These are phyloP conservation scores for Physella acuta DNA, from an alignment of 1,140 invertebrate genomes.

Conservation along the genomic window DNA sequence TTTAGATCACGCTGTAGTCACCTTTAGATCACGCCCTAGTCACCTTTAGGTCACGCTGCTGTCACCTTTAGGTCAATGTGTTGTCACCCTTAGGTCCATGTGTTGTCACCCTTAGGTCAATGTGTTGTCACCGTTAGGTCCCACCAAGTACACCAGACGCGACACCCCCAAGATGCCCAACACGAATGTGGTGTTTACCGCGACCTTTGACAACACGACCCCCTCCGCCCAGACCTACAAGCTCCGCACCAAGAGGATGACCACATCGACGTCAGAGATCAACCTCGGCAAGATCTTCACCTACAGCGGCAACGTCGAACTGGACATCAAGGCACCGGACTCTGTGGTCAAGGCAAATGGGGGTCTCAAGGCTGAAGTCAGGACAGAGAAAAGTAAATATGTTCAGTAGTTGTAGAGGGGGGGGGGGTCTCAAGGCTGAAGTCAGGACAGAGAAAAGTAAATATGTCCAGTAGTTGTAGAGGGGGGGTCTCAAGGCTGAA, in stretches of 20 bases:
- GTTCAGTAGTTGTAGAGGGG: too few species aligned
- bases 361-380: constrained; percentile 62
- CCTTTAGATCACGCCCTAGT: too few species aligned
- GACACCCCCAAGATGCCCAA: constrained; percentile 36
- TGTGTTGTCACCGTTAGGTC: constrained; percentile 28
- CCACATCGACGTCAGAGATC: constrained; percentile 47
- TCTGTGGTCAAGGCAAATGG: constrained; percentile 62
- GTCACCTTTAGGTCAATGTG: too few species aligned
- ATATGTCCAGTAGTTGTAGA: too few species aligned
- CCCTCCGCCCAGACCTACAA: constrained; percentile 43
- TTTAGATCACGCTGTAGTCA: too few species aligned
- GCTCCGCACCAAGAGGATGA: constrained; percentile 46
- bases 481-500: too few species aligned
- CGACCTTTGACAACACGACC: constrained; percentile 49
- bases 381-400: constrained; percentile 54
- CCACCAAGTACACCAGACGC: constrained; percentile 40
- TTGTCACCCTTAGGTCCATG: too few species aligned
- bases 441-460: too few species aligned
- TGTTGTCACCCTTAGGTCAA: too few species aligned
- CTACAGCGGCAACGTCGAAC: constrained; percentile 36
- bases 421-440: too few species aligned
- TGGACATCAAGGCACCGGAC: constrained; percentile 44
- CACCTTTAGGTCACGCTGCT: too few species aligned
- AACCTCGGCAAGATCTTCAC: constrained; percentile 41
- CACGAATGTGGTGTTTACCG: constrained; percentile 46